Conservation (phyloP, 2,888 invertebrate genomes). For the Epistrophella euchroma region DNA sequence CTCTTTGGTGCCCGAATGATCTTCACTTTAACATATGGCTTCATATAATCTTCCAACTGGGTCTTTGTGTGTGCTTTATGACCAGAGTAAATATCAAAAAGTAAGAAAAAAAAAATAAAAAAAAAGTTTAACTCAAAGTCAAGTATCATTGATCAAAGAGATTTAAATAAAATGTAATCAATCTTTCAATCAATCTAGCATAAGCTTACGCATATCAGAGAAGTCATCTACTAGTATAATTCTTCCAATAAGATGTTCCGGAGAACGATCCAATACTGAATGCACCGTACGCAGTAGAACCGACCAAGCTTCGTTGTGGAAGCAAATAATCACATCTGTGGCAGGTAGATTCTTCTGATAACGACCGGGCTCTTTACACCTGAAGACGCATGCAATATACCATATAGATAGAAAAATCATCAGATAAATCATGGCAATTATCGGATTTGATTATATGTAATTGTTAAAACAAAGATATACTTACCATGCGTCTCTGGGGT, state of each 20-base stretch:
- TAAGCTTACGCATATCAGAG: slow-evolving; percentile 94
- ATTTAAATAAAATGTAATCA: slow-evolving; percentile 44
- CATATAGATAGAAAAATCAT: slow-evolving; percentile 15
- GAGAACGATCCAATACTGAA: slow-evolving; percentile 97
- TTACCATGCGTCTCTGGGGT: slow-evolving; percentile 97
- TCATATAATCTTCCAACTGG: slow-evolving; percentile 97
- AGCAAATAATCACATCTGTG: slow-evolving; percentile 97
- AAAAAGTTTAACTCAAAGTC: slow-evolving; percentile 29
- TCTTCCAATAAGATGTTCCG: slow-evolving; percentile 94
- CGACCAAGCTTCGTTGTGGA: slow-evolving; percentile 99
- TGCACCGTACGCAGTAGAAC: slow-evolving; percentile 97
- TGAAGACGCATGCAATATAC: slow-evolving; percentile 82
- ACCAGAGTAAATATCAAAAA: slow-evolving; percentile 20
- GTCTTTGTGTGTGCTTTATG: slow-evolving; percentile 93
- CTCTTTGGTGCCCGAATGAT: slow-evolving; percentile 95
- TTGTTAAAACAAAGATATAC: slow-evolving; percentile 79
- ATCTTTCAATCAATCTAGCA: slow-evolving; percentile 59
- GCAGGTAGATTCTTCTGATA: slow-evolving; percentile 90
- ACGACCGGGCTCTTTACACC: slow-evolving; percentile 91
- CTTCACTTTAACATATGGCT: slow-evolving; percentile 94
- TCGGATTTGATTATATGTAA: background rate
- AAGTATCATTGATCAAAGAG: slow-evolving; percentile 40
- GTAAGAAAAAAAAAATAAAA: slow-evolving; percentile 17
- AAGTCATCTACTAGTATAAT: slow-evolving; percentile 98
- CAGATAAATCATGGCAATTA: slow-evolving; percentile 31